Percentiles rank a stretch among this genome's conserved stretches.
These are phyloP conservation scores for Chymomyza procnemis DNA, from an alignment of 2,888 invertebrate genomes.

Conservation along the genomic window DNA sequence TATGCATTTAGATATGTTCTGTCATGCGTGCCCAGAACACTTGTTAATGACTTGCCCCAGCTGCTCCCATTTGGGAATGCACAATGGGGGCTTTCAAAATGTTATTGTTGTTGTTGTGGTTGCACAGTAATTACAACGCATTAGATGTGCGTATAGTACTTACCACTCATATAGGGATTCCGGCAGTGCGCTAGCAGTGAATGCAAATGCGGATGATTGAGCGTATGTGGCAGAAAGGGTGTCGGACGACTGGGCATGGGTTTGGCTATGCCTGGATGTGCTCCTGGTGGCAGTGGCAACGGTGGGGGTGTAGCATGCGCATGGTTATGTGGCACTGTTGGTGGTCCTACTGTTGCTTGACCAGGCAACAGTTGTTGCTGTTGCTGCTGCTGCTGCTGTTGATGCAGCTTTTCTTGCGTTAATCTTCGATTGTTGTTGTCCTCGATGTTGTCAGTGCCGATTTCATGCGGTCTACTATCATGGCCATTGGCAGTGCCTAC, in stretches of 20 bases:
- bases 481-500: constrained; percentile 41
- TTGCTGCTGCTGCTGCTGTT: constrained; percentile 46
- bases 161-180: constrained; percentile 88
- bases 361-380: constrained; percentile 49
- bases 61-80: background rate
- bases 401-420: constrained; percentile 69
- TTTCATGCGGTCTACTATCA: constrained; percentile 72
- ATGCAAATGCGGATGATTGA: constrained; percentile 90
- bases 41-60: constrained; percentile 59
- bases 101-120: constrained; percentile 2
- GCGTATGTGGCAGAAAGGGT: constrained; percentile 83
- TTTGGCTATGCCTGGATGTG: constrained; percentile 84
- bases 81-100: too few species aligned
- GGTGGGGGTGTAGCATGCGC: constrained; percentile 63
- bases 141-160: constrained; percentile 40
- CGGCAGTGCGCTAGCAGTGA: constrained; percentile 88
- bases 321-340: constrained; percentile 34
- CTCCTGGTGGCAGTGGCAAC: constrained; percentile 18
- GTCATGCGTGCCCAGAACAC: constrained; percentile 33
- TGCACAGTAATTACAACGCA: background rate
- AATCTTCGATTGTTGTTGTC: constrained; percentile 76
- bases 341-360: constrained; percentile 43
- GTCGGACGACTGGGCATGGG: constrained; percentile 88
- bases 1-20: constrained; percentile 39
- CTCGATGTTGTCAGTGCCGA: constrained; percentile 51